Evolutionary conservation across 92 coral and sea anemone genomes (phyloP).

Genomic region (Parazoanthus swiftii): DNA sequence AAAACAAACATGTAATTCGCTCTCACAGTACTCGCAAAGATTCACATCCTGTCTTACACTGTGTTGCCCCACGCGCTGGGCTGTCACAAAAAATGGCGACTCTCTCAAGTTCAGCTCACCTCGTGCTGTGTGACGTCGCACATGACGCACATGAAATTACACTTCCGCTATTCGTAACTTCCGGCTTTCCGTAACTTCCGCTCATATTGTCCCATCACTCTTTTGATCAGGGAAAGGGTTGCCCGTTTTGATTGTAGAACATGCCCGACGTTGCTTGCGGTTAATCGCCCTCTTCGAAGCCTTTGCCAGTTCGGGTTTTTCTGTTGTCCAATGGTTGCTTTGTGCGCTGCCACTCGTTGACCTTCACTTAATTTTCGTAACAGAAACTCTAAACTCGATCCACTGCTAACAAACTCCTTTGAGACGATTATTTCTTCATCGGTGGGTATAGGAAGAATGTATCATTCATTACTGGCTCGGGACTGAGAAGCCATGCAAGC

Average conservation of each 20-base stretch:
- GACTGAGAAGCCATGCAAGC: constrained; percentile 18
- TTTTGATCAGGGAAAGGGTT: constrained; percentile 32
- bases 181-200: no score
- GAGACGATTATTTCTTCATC: neutral
- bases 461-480: constrained; percentile 1
- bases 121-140: no score
- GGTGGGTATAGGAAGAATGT: neutral
- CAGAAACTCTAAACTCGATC: neutral
- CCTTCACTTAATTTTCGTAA: neutral
- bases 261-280: constrained; percentile 19
- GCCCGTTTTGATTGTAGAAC: constrained; percentile 19
- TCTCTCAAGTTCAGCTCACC: no score
- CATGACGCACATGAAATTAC: no score
- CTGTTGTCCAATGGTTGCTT: neutral
- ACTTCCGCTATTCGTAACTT: no score
- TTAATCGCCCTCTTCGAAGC: constrained; percentile 1
- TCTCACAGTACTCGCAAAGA: no score
- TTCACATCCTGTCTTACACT: no score
- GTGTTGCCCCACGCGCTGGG: no score
- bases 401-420: neutral
- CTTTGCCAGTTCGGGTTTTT: constrained; percentile 10
- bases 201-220: constrained; percentile 24
- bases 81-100: no score
- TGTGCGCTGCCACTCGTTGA: neutral
- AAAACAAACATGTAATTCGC: no score